Evolutionary conservation across 2,888 invertebrate species (phyloP).

Genomic region (Terebella lapidaria): DNA sequence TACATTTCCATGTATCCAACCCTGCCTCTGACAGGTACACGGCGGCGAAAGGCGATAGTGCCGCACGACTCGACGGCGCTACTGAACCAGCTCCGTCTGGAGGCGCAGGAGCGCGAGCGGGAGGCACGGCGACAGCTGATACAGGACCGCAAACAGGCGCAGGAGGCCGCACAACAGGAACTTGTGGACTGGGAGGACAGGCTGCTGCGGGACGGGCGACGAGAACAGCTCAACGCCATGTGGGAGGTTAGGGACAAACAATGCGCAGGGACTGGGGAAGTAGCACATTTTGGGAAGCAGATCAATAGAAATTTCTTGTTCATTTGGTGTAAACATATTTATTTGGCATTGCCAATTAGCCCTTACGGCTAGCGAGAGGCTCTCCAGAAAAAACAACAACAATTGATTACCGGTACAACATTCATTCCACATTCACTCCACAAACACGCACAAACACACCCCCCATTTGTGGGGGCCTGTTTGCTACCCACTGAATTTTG

Average conservation of each 20-base stretch:
- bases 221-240: conserved; percentile 56
- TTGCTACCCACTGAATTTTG: no score
- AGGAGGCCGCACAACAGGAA: conserved; percentile 53
- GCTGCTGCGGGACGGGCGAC: conserved; percentile 47
- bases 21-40: conserved; percentile 18
- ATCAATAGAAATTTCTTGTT: not conserved
- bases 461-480: no score
- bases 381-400: no score
- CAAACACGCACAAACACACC: no score
- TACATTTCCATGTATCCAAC: no score
- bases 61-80: conserved; percentile 45
- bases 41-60: conserved; percentile 30
- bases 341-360: no score
- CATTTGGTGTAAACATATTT: no score
- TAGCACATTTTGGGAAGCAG: not conserved
- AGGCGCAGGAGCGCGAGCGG: conserved; percentile 45
- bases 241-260: conserved; percentile 60
- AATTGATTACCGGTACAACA: no score
- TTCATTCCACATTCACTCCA: no score
- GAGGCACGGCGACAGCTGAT: conserved; percentile 43
- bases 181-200: conserved; percentile 57
- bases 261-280: no score
- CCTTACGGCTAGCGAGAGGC: no score
- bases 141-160: conserved; percentile 50
- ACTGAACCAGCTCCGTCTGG: conserved; percentile 49